These are phyloP conservation scores for Troides aeacus DNA, from an alignment of 2,888 invertebrate species.

Conservation along the genomic window DNA sequence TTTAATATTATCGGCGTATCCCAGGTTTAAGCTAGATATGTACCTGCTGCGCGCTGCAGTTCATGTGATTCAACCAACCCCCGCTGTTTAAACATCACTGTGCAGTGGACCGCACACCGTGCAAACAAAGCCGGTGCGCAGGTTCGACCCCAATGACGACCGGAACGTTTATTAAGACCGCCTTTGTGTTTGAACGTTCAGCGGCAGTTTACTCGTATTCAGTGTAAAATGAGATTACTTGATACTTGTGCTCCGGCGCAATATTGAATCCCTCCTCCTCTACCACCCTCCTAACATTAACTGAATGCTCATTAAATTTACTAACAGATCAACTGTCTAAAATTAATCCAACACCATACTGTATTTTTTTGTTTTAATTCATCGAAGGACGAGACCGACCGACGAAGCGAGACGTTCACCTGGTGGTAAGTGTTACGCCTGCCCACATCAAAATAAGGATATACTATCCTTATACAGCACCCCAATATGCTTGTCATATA, in stretches of 20 bases:
- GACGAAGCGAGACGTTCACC: neutral
- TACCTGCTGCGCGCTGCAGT: neutral
- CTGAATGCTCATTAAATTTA: neutral
- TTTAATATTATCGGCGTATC: no score
- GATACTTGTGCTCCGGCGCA: slow-evolving; percentile 10
- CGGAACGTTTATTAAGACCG: slow-evolving; percentile 20
- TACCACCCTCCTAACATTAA: neutral
- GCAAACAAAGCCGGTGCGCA: slow-evolving; percentile 9
- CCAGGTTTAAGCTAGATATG: neutral
- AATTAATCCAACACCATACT: no score
- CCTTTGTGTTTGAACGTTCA: slow-evolving; percentile 7
- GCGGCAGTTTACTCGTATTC: slow-evolving; percentile 6
- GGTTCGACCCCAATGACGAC: slow-evolving; percentile 12
- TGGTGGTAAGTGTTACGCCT: no score
- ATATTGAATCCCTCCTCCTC: slow-evolving; percentile 2
- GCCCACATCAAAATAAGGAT: no score
- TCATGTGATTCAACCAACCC: neutral
- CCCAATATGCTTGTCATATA: no score
- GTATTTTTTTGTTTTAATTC: no score
- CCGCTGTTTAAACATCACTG: slow-evolving; percentile 4
- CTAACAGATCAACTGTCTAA: neutral
- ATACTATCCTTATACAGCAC: no score
- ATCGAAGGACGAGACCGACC: neutral
- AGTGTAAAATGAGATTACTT: slow-evolving; percentile 20
- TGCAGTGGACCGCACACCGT: neutral